Evolutionary conservation across 2,797 vertebrate genomes (phyloP).

Genomic region (Xenentodon cancila): DNA sequence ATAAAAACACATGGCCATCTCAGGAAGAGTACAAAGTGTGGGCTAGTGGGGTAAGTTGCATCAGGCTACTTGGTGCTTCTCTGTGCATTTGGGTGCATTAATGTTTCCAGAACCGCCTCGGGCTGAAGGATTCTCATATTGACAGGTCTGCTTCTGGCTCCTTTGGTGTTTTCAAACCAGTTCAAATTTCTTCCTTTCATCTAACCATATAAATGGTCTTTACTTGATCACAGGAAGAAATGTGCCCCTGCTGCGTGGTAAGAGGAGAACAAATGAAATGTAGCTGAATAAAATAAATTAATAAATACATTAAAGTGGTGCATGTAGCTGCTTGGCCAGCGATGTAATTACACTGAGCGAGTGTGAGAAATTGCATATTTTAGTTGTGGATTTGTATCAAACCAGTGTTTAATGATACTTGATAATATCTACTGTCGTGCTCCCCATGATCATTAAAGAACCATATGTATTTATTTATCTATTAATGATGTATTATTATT

Average conservation of each 20-base stretch:
- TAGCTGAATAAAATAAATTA: constrained; percentile 6
- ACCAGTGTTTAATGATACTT: too few species aligned
- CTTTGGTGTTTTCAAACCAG: constrained; percentile 64
- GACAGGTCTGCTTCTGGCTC: constrained; percentile 54
- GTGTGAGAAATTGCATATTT: constrained; percentile 26
- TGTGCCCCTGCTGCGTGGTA: constrained; percentile 35
- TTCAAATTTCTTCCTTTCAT: constrained; percentile 61
- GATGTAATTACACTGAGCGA: constrained; percentile 28
- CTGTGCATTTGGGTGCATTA: constrained; percentile 49
- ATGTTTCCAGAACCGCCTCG: constrained; percentile 66
- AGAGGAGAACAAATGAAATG: constrained; percentile 39
- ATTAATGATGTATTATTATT: too few species aligned
- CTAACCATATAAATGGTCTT: constrained; percentile 50
- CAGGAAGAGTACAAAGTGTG: constrained; percentile 25
- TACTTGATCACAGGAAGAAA: constrained; percentile 54
- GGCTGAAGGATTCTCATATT: constrained; percentile 63
- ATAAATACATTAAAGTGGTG: background rate
- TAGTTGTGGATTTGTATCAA: background rate
- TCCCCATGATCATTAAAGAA: too few species aligned
- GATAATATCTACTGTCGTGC: too few species aligned
- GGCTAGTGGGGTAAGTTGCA: constrained; percentile 47
- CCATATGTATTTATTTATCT: background rate
- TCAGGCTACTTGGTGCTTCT: constrained; percentile 59
- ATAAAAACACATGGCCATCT: constrained; percentile 25
- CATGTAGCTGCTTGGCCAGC: constrained; percentile 3